A percentile compares a stretch with the other conserved stretches of the same genome.
Evolutionary conservation across 35 echinoderm and acorn worm genomes (phyloP).

Genomic region (Apostichopus parvimensis): DNA sequence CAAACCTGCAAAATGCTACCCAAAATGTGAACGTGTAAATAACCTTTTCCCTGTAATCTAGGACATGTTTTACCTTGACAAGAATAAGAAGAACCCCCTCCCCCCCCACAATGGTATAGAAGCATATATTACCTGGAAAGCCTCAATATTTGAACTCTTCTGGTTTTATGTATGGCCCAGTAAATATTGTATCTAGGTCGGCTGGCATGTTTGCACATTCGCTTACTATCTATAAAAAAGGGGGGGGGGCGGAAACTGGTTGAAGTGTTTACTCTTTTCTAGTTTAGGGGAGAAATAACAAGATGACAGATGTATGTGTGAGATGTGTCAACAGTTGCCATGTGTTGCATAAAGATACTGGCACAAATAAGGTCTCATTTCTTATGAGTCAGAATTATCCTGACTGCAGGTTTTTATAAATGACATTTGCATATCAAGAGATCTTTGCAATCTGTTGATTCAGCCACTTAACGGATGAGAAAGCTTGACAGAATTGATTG

Average conservation of each 20-base stretch:
- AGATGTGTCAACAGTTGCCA: background rate
- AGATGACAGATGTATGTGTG: constrained; percentile 12
- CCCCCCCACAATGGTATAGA: too few species aligned
- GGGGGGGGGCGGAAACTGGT: background rate
- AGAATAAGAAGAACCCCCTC: too few species aligned
- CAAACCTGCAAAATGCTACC: too few species aligned
- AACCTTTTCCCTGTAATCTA: too few species aligned
- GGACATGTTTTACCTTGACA: too few species aligned
- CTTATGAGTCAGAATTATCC: background rate
- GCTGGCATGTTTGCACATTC: constrained; percentile 13
- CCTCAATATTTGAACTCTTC: too few species aligned
- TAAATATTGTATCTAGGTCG: constrained; percentile 5
- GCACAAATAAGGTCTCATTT: background rate
- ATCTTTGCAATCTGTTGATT: too few species aligned
- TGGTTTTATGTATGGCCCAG: background rate
- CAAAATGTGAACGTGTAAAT: too few species aligned
- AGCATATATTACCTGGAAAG: too few species aligned
- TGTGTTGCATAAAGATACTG: constrained; percentile 7
- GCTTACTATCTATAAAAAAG: background rate
- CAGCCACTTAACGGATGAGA: background rate
- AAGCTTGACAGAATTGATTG: background rate
- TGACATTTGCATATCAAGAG: too few species aligned
- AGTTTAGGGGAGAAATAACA: background rate
- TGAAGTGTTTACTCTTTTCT: background rate
- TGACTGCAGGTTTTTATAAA: too few species aligned